phyloP scores from a whole-genome alignment of 1,140 invertebrate species.

The Plutomurus gul region DNA sequence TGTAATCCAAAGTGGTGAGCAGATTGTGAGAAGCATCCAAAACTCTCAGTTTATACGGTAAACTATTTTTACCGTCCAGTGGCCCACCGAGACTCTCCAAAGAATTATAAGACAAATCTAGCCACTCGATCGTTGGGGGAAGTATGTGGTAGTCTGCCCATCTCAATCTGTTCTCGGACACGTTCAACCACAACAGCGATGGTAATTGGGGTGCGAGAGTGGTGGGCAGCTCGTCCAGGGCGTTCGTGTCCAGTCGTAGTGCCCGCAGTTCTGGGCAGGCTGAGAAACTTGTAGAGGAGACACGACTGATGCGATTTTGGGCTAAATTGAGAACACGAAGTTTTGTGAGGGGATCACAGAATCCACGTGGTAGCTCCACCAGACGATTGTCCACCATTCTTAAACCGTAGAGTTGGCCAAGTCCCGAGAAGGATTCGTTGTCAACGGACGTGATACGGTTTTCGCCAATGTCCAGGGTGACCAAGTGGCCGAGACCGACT shows the following conservation, averaged over 20 bases:
- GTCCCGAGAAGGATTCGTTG: constrained; percentile 79
- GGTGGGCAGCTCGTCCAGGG: constrained; percentile 78
- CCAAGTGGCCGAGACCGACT: constrained; percentile 51
- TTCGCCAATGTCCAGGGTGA: constrained; percentile 59
- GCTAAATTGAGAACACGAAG: constrained; percentile 84
- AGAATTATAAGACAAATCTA: constrained; percentile 85
- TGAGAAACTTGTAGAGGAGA: constrained; percentile 78
- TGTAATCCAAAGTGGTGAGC: constrained; percentile 74
- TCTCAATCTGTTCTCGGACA: constrained; percentile 83
- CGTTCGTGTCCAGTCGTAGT: constrained; percentile 83
- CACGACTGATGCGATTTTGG: constrained; percentile 81
- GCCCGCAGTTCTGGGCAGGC: constrained; percentile 75
- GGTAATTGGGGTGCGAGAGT: constrained; percentile 60
- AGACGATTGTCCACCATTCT: constrained; percentile 83
- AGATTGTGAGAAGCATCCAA: constrained; percentile 85
- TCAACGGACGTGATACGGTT: constrained; percentile 79
- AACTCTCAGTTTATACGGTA: constrained; percentile 57
- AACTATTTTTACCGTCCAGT: neutral
- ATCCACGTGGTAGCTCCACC: constrained; percentile 78
- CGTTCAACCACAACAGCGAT: constrained; percentile 80
- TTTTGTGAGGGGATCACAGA: constrained; percentile 80
- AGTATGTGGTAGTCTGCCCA: constrained; percentile 91
- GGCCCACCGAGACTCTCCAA: constrained; percentile 61
- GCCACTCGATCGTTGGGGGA: constrained; percentile 83
- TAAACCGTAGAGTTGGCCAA: constrained; percentile 82